Evolutionary conservation across 2,888 invertebrate genomes (phyloP), one percentile per base, ranked within the genome.

Genomic region (Patella depressa): DNA sequence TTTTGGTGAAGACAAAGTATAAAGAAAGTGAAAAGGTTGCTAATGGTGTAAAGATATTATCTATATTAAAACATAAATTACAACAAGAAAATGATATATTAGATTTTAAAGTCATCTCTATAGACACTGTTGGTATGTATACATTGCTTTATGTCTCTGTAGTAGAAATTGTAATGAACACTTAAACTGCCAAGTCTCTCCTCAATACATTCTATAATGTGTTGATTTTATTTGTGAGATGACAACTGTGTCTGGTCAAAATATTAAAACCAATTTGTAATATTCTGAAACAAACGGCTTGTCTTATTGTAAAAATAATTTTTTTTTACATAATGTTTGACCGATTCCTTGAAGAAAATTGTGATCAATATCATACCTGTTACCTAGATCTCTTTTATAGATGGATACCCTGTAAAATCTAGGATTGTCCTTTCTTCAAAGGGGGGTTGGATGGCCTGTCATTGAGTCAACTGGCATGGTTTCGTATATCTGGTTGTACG

Each of bases 81-180:
- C 93, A 93, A 81, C 94, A 95, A 78, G 95, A 96, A 89, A 94
- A 94, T 4, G 94, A 94, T 19, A 93, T 96, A 17, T 91, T 96
- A 70, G 94, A 94, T 89, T 93, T 95, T 82, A 94, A 95, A n/a
- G 95, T 96, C 57, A 94, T 95, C 34, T 94, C 94, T 83, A 94
- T 97, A 76, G 95, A 97, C 88, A 96, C 97, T 2, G 94, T 94
- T 57, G 87, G 91, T 92, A 84, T 88, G 89, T 85, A 11, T 15
- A 24, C 5, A 53, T 14, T 15, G 9, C 53, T 45, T 45, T 45
- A 0, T 45, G 29, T 7, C 9, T 12, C 17, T n/a, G 29, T 71
- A 24, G 2, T 71, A 29, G 17, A 34, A 24, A 29, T 1, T 12
- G 19, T 29, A n/a, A 19, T 17, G 7, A 17, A 34, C 17, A 17